Evolutionary conservation across 2,113 vertebrate species (phyloP), one percentile per base, ranked within the genome.

Genomic region (Lophochroa leadbeateri): DNA sequence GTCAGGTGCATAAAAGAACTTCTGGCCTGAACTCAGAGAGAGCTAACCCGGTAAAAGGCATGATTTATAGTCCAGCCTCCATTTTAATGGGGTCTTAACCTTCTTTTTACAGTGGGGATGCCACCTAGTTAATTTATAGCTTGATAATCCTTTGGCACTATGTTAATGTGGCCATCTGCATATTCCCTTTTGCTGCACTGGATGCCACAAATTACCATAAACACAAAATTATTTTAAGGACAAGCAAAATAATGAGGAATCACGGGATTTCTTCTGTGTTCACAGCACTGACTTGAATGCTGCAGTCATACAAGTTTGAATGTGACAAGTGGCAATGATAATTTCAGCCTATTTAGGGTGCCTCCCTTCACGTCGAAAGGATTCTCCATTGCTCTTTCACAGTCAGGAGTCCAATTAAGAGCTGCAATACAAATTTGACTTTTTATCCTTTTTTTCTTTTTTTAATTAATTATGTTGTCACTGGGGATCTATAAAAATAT

Each of bases 321-420:
- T 52, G 18, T 28, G 11, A 55, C 14, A 70, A 53, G 31, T 49
- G 19, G 5, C n/a, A 85, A 46, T 44, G 24, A 49, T 44, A 7
- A 82, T 71, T 87, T 75, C 78, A 65, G n/a, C 9, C 29, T 60
- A 5, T 6, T 61, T 49, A 46, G 5, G 11, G 24, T 44, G 70
- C 24, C 7, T 52, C 5, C 10, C 31, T 76, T 82, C 29, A 28
- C 39, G 9, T 29, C 19, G 53, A 64, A 64, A 86, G 43, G 28
- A 64, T 80, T 94, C n/a, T 77, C 9, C 16, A 27, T 58, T 89
- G 47, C 37, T 90, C 37, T n/a, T 87, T 85, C 29, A 68, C 35
- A 60, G 78, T 63, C n/a, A 83, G 47, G 20, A 68, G 8, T 72
- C 49, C 72, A 44, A 74, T 53, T 70, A 63, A 75, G 31, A 49